Base-by-base conservation (phyloP, 1,140 invertebrate species). In the Laupala kohalensis region DNA sequence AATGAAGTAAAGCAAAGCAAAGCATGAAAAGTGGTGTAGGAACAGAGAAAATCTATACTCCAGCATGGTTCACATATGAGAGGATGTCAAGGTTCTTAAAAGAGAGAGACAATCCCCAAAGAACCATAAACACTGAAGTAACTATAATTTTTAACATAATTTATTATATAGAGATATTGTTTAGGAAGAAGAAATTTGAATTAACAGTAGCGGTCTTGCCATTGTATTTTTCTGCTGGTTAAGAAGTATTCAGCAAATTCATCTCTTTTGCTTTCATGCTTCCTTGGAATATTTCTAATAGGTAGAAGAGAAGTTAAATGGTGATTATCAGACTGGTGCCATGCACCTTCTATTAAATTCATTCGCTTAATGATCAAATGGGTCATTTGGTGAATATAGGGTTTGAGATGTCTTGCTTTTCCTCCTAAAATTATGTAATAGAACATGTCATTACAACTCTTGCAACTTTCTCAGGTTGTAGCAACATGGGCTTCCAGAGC, bases 381-480 rank as follows among this genome's bases (percentile, higher is more conserved):
- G 69, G 28, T 74, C 72, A 25, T 29, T 74, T 70, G 77, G 76
- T 72, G 73, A 74, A 72, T 77, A 76, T 70, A 67, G 3, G 30
- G 71, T 64, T 73, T 67, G 67, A 23, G 76, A 77, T 65, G 62
- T 69, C 70, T 73, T 74, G 74, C 76, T 77, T 70, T 26, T 76
- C 74, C 76, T 75, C 12, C 79, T 71, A 74, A 78, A 79, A 65
- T 79, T 80, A 71, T 80, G 78, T 27, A 79, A 65, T 66, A 76
- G 63, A 28, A 78, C 69, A 76, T 6, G 75, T 75, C 75, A 80
- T 74, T 19, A 76, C 76, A 69, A 82, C 53, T 67, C 67, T 25
- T 64, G 74, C 27, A 5, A 74, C 77, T 69, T 73, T 79, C 67
- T 78, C 71, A 53, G 75, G 74, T 29, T 78, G 66, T 24, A 81